Percentiles rank a stretch among this genome's conserved stretches.
These are phyloP conservation scores for Periplaneta americana DNA, from an alignment of 1,140 invertebrate genomes.

Conservation along the genomic window DNA sequence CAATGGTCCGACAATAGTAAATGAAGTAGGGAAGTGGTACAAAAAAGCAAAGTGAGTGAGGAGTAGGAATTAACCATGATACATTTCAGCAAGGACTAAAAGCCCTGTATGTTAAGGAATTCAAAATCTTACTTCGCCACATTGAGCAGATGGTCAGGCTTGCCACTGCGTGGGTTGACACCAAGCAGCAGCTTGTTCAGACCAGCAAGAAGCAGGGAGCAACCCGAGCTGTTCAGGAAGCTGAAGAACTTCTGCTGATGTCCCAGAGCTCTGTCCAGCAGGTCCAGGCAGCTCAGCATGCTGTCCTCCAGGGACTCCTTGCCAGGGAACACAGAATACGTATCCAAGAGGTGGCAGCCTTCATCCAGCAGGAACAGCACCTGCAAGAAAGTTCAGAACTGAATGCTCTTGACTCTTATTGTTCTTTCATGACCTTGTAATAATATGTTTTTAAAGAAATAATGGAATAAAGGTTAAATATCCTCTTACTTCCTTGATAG, in stretches of 20 bases:
- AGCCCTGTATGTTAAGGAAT: too few species aligned
- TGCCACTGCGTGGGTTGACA: conserved; percentile 66
- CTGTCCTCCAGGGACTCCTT: conserved; percentile 60
- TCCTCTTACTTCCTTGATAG: too few species aligned
- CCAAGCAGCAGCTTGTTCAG: conserved; percentile 78
- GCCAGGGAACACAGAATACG: conserved; percentile 59
- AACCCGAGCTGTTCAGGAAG: conserved; percentile 43
- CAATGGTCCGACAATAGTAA: too few species aligned
- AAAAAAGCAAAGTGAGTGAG: too few species aligned
- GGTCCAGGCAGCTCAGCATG: conserved; percentile 59
- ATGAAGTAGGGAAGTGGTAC: too few species aligned
- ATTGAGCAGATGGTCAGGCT: conserved; percentile 75
- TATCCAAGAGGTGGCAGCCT: conserved; percentile 63
- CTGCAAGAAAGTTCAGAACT: too few species aligned
- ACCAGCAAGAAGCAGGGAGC: conserved; percentile 59
- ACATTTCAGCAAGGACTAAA: too few species aligned
- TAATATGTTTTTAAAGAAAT: too few species aligned
- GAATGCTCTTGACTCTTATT: too few species aligned
- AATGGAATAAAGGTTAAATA: too few species aligned
- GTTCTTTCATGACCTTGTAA: too few species aligned
- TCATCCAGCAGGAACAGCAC: conserved; percentile 77
- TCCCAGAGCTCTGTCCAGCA: conserved; percentile 55
- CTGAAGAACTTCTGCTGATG: conserved; percentile 62
- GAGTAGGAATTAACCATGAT: too few species aligned
- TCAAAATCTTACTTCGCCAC: conserved; percentile 65